Base-by-base conservation (phyloP, 1,140 invertebrate genomes). In the Bombus sylvicola region DNA sequence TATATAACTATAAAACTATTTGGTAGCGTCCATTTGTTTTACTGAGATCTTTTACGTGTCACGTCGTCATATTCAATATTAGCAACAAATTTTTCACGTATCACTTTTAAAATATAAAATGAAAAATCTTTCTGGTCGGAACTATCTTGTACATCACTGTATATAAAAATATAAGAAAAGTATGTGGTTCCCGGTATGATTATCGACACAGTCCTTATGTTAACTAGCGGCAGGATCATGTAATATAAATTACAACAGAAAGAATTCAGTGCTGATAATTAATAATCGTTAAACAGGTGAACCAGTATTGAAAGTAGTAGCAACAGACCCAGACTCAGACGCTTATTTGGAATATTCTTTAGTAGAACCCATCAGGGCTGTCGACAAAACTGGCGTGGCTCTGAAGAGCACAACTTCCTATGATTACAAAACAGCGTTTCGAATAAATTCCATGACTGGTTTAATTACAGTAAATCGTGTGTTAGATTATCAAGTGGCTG, bases 401-500 rank as follows among this genome's bases (percentile, higher is more conserved):
- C 92, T 97, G 0, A 96, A 96, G 92, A 96, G 95, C 53, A 96
- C 96, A 8, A 94, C 95, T 4, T 95, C 95, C 8, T 97, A 97
- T 88, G 96, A 97, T 88, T 97, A 97, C 86, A 96, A 97, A 92
- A 95, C 96, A n/a, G 96, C 97, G 3, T 97, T 98, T 90, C 96
- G 95, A 47, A 97, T 98, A 66, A 96, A 98, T 91, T 95, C 96
- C 75, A 96, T 96, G 2, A 96, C 95, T 0, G 98, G 98, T 64
- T 96, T 97, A 86, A 97, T 98, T 86, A 95, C 96, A 18, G 96
- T 98, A 0, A 97, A 97, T 87, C 97, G 96, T 10, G 95, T 96
- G 2, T 92, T 98, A 72, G 97, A 98, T 89, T 97, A 98, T 88
- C 97, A 98, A 95, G 96, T 96, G 83, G 96, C 96, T 3, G 97